Conservation (phyloP, 2,888 invertebrate genomes). For the Quadriops clusia region DNA sequence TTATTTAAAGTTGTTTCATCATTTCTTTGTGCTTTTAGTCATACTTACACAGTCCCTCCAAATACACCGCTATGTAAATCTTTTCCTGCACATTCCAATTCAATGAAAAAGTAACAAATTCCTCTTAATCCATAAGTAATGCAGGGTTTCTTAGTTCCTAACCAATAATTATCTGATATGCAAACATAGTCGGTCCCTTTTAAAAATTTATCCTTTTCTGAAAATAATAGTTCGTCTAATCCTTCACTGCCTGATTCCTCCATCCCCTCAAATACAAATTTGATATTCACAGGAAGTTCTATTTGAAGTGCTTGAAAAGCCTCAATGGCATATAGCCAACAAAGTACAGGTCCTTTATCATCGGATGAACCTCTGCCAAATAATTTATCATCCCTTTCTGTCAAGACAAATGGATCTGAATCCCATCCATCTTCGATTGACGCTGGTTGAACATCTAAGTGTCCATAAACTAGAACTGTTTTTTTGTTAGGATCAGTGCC, state of each 20-base stretch:
- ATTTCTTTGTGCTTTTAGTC: no score
- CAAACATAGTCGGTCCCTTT: slow-evolving; percentile 84
- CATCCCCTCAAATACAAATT: slow-evolving; percentile 96
- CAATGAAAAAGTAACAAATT: slow-evolving; percentile 79
- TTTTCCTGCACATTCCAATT: slow-evolving; percentile 78
- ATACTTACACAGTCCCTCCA: slow-evolving; percentile 80
- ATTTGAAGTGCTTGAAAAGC: slow-evolving; percentile 59
- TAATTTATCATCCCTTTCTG: slow-evolving; percentile 77
- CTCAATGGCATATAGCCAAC: slow-evolving; percentile 91
- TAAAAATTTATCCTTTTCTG: slow-evolving; percentile 66
- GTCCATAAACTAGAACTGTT: slow-evolving; percentile 91
- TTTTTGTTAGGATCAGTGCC: slow-evolving; percentile 79
- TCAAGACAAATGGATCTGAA: slow-evolving; percentile 84
- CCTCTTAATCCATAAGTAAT: slow-evolving; percentile 94
- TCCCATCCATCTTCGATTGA: slow-evolving; percentile 88
- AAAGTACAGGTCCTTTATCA: slow-evolving; percentile 89
- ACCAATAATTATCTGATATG: slow-evolving; percentile 98
- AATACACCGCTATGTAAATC: slow-evolving; percentile 94
- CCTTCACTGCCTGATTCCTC: slow-evolving; percentile 96
- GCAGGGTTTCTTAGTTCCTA: slow-evolving; percentile 93
- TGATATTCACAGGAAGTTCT: slow-evolving; percentile 58
- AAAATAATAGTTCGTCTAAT: slow-evolving; percentile 70
- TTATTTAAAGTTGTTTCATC: slow-evolving; percentile 1
- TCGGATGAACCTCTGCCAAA: slow-evolving; percentile 83
- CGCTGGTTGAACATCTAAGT: slow-evolving; percentile 97